Percentiles rank a stretch among this genome's conserved stretches.
Evolutionary conservation across 2,113 vertebrate species (phyloP).

Genomic region (Enhydra lutris): DNA sequence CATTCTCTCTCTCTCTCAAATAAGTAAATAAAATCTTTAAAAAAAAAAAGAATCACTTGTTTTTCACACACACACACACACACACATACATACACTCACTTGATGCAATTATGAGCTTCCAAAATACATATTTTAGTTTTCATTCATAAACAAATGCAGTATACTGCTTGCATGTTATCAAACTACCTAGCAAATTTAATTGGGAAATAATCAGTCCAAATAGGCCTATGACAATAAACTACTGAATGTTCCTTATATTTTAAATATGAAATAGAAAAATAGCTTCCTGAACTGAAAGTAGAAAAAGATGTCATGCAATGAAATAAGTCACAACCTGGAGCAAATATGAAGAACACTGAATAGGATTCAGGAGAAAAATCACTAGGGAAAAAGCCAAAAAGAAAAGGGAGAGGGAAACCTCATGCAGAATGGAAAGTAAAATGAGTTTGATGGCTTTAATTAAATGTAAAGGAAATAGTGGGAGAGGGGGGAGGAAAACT

Average conservation of each 20-base stretch:
- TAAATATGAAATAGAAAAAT: background rate
- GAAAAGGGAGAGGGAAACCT: background rate
- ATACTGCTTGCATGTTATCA: background rate
- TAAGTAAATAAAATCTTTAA: no score
- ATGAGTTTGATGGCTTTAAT: constrained; percentile 62
- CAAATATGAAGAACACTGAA: background rate
- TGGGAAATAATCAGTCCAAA: background rate
- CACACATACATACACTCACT: background rate
- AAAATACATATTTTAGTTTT: constrained; percentile 1
- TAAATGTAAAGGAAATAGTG: constrained; percentile 60
- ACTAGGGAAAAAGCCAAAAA: background rate
- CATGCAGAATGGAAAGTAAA: background rate
- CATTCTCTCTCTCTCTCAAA: no score
- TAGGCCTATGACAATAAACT: background rate
- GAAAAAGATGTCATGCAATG: background rate
- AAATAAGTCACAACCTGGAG: background rate
- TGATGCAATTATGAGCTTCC: background rate
- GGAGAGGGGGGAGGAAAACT: background rate
- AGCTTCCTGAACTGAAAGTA: background rate
- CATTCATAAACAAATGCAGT: background rate
- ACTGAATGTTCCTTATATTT: background rate
- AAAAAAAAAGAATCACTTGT: background rate
- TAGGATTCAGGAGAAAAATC: background rate
- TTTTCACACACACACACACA: background rate
- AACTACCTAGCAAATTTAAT: background rate